Evolutionary conservation across 2,113 vertebrate genomes (phyloP).

Genomic region (Haemorhous mexicanus): DNA sequence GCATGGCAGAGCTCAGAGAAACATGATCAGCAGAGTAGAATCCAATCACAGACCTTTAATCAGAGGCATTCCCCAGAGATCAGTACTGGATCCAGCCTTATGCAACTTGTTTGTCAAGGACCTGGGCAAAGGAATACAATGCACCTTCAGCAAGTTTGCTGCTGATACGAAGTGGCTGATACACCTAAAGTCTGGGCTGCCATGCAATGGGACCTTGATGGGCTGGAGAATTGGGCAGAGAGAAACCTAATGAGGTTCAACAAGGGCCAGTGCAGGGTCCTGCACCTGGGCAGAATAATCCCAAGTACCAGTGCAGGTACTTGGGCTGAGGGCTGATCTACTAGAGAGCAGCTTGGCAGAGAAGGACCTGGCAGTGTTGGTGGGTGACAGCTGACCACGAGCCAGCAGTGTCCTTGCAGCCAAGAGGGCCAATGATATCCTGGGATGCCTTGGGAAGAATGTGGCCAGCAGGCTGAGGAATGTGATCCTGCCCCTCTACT

Average conservation of each 20-base stretch:
- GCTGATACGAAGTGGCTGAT: background rate
- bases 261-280: background rate
- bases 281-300: background rate
- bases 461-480: background rate
- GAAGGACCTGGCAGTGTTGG: background rate
- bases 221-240: background rate
- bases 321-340: accelerated
- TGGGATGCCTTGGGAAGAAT: background rate
- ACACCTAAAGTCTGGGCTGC: background rate
- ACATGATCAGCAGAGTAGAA: background rate
- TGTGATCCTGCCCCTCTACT: background rate
- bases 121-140: background rate
- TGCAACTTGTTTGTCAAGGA: background rate
- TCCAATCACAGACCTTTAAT: background rate
- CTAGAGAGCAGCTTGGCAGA: background rate
- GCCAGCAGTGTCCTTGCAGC: background rate
- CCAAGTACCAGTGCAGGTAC: background rate
- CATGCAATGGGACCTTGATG: background rate
- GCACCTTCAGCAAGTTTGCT: background rate
- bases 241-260: background rate
- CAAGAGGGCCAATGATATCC: background rate
- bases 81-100: background rate
- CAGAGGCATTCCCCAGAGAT: background rate
- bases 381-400: background rate
- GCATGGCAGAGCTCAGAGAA: background rate